Base-by-base conservation (phyloP, 2,888 invertebrate species). In the Ashinkailepas kermadecensis region DNA sequence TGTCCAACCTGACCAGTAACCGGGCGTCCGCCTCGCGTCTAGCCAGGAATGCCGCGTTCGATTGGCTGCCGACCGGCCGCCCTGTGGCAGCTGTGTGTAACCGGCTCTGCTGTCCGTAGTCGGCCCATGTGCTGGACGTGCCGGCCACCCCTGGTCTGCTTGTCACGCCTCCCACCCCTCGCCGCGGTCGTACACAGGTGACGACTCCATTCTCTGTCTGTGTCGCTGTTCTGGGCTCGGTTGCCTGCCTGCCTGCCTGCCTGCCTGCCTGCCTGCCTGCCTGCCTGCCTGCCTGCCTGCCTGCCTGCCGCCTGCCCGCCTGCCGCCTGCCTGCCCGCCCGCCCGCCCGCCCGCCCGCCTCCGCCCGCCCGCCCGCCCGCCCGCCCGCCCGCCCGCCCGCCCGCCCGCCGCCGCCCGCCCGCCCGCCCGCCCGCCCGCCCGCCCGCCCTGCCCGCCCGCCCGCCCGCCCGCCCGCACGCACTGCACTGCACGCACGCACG, bases 91-190 rank as follows among this genome's bases (percentile, higher is more conserved):
- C 65, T 23, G 65, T 23, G n/a, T 13, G 25, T 70, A 23, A 67
- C 65, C 65, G 65, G 23, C 13, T 9, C 65, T 9, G 65, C 21
- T 11, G 23, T 67, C 65, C 23, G 70, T 70, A 70, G 70, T 39
- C 70, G 39, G 13, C 70, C 7, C 21, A 18, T 11, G 18, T 0
- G 13, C 74, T 74, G 74, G 74, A 74, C 56, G 39, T 74, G 56
- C 74, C 74, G 18, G 18, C 54, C 21, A 10, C 74, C 18, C 74
- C 74, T 3, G 21, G 21, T 18, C 21, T 74, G 54, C 54, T 56
- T 74, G 74, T 74, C 54, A 74, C 74, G 74, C 74, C 74, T 13
- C 70, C 70, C 54, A 74, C 74, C 56, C 74, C 54, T 21, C 74
- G 54, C 1, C 74, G 74, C 21, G 56, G 13, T 9, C 21, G 10